Evolutionary conservation across 2,888 invertebrate genomes (phyloP).

Genomic region (Pegoplata infirma): DNA sequence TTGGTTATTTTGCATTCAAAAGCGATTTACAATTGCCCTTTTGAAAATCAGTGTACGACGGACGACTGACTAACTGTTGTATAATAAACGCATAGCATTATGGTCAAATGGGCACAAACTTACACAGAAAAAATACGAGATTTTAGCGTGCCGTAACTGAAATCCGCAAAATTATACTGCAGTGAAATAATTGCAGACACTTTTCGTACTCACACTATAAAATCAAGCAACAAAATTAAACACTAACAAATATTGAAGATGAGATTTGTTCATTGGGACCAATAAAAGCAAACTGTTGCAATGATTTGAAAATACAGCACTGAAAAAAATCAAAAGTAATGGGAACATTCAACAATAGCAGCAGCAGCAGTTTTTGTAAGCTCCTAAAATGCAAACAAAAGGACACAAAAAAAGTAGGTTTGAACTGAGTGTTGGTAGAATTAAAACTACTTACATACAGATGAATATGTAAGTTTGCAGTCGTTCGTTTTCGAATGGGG

Average conservation of each 20-base stretch:
- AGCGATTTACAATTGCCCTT: slow-evolving; percentile 29
- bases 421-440: slow-evolving; percentile 16
- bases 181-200: slow-evolving; percentile 18
- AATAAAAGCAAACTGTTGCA: slow-evolving; percentile 29
- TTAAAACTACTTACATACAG: slow-evolving; percentile 4
- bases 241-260: slow-evolving; percentile 17
- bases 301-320: slow-evolving; percentile 5
- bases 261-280: slow-evolving; percentile 11
- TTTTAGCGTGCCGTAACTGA: not conserved
- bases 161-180: slow-evolving; percentile 19
- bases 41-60: slow-evolving; percentile 25
- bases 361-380: not conserved
- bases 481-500: not conserved
- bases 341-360: not conserved
- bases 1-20: slow-evolving; percentile 42
- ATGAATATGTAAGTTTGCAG: not conserved
- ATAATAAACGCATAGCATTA: slow-evolving; percentile 31
- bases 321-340: not conserved
- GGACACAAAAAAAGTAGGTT: not conserved
- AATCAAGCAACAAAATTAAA: slow-evolving; percentile 1
- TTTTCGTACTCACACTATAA: not conserved
- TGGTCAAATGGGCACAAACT: slow-evolving; percentile 24
- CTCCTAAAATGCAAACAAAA: not conserved
- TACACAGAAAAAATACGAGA: not conserved
- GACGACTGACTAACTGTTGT: too few species aligned